These are phyloP conservation scores for Garra rufa DNA, from an alignment of 2,113 vertebrate genomes.

Conservation along the genomic window DNA sequence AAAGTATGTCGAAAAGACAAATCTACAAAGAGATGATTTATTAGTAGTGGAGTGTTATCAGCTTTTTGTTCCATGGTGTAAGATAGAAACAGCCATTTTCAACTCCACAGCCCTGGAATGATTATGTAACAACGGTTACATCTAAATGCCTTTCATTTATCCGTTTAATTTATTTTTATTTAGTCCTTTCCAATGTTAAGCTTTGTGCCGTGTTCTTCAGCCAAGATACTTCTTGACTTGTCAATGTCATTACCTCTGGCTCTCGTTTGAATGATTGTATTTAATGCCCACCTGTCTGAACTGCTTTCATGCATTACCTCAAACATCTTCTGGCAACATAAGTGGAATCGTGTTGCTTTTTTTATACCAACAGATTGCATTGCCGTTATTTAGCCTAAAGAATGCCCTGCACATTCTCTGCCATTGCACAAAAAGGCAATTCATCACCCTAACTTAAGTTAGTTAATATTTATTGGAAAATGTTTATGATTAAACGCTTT, in stretches of 20 bases:
- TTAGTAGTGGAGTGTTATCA: slow-evolving; percentile 16
- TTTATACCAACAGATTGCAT: slow-evolving; percentile 43
- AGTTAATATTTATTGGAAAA: slow-evolving; percentile 3
- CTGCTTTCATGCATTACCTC: slow-evolving; percentile 78
- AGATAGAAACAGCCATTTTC: neutral
- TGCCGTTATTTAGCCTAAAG: slow-evolving; percentile 1
- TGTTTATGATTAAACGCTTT: slow-evolving; percentile 24
- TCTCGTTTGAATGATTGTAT: slow-evolving; percentile 74
- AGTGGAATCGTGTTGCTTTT: slow-evolving; percentile 66
- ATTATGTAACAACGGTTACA: neutral
- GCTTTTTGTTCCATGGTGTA: neutral
- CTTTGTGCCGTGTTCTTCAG: slow-evolving; percentile 47
- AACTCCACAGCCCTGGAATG: slow-evolving; percentile 11
- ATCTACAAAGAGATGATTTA: slow-evolving; percentile 34
- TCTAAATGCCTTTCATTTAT: neutral
- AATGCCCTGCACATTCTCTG: slow-evolving; percentile 27
- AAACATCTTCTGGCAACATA: slow-evolving; percentile 61
- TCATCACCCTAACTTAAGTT: slow-evolving; percentile 7
- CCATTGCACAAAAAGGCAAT: slow-evolving; percentile 27
- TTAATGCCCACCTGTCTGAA: slow-evolving; percentile 70
- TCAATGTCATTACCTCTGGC: slow-evolving; percentile 51
- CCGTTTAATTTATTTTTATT: neutral
- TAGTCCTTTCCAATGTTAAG: slow-evolving; percentile 23
- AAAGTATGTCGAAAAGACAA: slow-evolving; percentile 47
- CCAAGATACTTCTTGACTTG: neutral